A percentile compares a stretch with the other conserved stretches of the same genome.
Conservation (phyloP, 2,888 invertebrate genomes). For the Leucophenga maculata region DNA sequence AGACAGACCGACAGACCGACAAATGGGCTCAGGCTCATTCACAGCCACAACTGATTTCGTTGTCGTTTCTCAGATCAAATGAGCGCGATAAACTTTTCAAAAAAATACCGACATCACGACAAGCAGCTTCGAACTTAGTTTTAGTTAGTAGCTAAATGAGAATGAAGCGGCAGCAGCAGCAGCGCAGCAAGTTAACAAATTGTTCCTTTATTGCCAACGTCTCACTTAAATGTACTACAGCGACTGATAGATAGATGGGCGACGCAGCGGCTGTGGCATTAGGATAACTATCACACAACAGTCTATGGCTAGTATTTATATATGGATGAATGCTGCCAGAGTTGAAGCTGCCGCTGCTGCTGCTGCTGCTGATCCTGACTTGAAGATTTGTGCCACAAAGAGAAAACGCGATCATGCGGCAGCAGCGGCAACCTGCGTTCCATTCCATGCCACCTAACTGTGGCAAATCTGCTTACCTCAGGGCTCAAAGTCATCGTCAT, state of each 20-base stretch:
- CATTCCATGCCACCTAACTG: not conserved
- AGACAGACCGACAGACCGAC: constrained; percentile 2
- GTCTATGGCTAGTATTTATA: not conserved
- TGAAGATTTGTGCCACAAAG: constrained; percentile 42
- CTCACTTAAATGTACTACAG: constrained; percentile 54
- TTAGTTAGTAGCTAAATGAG: constrained; percentile 51
- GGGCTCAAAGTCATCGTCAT: not conserved
- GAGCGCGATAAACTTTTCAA: constrained; percentile 24
- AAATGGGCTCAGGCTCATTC: not conserved
- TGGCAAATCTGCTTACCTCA: constrained; percentile 15
- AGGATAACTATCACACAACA: constrained; percentile 59
- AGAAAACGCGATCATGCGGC: constrained; percentile 45
- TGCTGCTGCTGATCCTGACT: constrained; percentile 36
- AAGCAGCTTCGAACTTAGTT: constrained; percentile 31
- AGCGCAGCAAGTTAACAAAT: constrained; percentile 45
- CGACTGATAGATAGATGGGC: not conserved
- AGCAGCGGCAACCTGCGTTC: constrained; percentile 29
- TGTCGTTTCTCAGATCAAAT: constrained; percentile 19
- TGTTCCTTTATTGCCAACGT: constrained; percentile 66
- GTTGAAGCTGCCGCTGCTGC: not conserved
- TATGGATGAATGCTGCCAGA: not conserved
- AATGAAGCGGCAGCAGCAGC: constrained; percentile 3
- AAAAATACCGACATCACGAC: constrained; percentile 23
- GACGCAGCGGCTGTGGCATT: constrained; percentile 42
- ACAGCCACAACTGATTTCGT: constrained; percentile 22